These are phyloP conservation scores for Melanotaenia nigrans DNA, from an alignment of 2,797 vertebrate species.

Conservation along the genomic window DNA sequence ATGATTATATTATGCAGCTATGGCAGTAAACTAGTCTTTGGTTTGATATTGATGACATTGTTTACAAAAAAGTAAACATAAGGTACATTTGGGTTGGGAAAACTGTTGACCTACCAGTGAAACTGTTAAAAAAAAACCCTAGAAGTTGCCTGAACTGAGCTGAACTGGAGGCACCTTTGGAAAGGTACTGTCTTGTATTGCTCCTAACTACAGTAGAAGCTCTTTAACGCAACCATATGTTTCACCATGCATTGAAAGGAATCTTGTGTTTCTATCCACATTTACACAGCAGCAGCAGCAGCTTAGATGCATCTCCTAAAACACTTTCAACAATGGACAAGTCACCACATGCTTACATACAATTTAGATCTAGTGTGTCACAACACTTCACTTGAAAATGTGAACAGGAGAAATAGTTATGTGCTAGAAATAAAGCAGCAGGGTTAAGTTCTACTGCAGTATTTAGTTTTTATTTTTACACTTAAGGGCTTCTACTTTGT, in stretches of 20 bases:
- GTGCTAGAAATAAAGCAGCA: conserved; percentile 63
- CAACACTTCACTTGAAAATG: conserved; percentile 76
- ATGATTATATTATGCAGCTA: conserved; percentile 44
- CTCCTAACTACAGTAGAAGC: background rate
- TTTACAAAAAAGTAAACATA: conserved; percentile 44
- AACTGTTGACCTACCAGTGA: background rate
- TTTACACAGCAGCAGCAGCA: conserved; percentile 34
- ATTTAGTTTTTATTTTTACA: conserved; percentile 32
- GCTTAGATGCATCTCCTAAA: conserved; percentile 62
- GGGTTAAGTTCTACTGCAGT: conserved; percentile 57
- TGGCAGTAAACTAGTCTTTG: conserved; percentile 29
- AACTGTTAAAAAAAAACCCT: conserved; percentile 18
- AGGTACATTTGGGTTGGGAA: conserved; percentile 25
- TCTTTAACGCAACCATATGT: conserved; percentile 15
- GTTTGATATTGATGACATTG: conserved; percentile 52
- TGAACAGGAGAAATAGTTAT: conserved; percentile 62
- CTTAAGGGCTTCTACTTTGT: conserved; percentile 21
- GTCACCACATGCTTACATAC: conserved; percentile 72
- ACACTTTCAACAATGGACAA: conserved; percentile 69
- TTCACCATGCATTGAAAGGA: conserved; percentile 28
- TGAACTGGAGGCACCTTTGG: conserved; percentile 7
- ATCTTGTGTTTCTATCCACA: conserved; percentile 34
- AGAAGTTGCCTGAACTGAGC: background rate
- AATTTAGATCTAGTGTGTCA: conserved; percentile 78
- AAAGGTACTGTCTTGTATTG: background rate